Evolutionary conservation across 2,888 invertebrate species (phyloP).

Genomic region (Graphium colonna): DNA sequence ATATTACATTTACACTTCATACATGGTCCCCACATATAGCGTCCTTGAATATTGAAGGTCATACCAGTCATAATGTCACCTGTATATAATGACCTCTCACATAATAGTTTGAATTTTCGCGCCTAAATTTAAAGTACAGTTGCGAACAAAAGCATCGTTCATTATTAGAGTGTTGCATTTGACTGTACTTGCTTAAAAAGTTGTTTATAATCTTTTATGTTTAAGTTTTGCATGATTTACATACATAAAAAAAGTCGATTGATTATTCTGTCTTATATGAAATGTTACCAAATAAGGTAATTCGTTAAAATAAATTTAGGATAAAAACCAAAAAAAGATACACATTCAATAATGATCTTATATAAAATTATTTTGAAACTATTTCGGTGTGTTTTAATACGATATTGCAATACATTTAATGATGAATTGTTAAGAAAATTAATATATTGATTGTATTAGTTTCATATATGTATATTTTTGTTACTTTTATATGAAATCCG

Average conservation of each 20-base stretch:
- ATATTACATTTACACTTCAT: too few relatives aligned
- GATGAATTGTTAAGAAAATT: constrained; percentile 2
- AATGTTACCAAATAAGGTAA: constrained; percentile 20
- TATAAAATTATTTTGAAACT: not conserved
- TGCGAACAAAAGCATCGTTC: too few relatives aligned
- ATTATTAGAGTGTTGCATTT: not conserved
- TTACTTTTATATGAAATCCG: constrained; percentile 15
- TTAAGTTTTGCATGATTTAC: not conserved
- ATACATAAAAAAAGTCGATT: not conserved
- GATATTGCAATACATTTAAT: constrained; percentile 5
- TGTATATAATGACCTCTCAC: too few relatives aligned
- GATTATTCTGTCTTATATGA: not conserved
- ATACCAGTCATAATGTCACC: too few relatives aligned
- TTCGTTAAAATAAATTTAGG: constrained; percentile 2
- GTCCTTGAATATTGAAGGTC: too few relatives aligned
- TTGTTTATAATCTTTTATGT: too few relatives aligned
- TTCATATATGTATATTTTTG: constrained; percentile 11
- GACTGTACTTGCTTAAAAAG: not conserved
- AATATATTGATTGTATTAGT: constrained; percentile 14
- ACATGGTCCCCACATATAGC: too few relatives aligned
- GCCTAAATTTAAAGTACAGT: too few relatives aligned
- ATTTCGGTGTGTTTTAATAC: not conserved
- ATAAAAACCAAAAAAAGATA: constrained; percentile 15
- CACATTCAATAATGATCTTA: not conserved
- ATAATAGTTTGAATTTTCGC: too few relatives aligned